Base-by-base conservation (phyloP, 1,140 invertebrate genomes). In the Cylas formicarius region DNA sequence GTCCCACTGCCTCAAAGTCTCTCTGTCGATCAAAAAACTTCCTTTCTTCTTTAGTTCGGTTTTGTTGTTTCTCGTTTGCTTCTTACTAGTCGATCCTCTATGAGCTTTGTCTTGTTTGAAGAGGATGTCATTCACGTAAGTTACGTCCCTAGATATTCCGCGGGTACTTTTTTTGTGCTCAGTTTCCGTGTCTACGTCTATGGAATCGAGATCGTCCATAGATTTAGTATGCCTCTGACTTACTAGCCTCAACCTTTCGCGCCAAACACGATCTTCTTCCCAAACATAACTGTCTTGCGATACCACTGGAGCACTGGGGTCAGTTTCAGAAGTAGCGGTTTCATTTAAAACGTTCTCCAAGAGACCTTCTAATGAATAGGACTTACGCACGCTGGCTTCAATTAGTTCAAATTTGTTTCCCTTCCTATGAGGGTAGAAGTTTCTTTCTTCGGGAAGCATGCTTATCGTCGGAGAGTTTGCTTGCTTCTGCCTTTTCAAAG, bases 1-100 rank as follows among this genome's bases (percentile, higher is more conserved):
- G 68, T 90, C 86, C 86, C 86, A 89, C 59, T 89, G 86, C 21
- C 86, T 73, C 50, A 89, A 72, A 51, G 84, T 87, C 68, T 89
- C 86, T 55, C 85, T 77, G 69, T 89, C 86, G 52, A 87, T 78
- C 62, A 85, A 83, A 71, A 78, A 77, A 36, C 50, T 61, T 18
- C 49, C 55, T 23, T 56, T 56, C 37, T 63, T 62, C 41, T 50
- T 56, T 16, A 54, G 53, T 23, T 58, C 58, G 17, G 39, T 56
- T 26, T 57, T 54, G 32, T 42, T 52, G 26, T 32, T 48, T 28
- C 52, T 55, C 18, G 43, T 33, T 19, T 46, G 45, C 45, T 51
- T 57, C 24, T 52, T 33, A 20, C 47, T 55, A 17, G 56, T 53
- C 18, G 53, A 57, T 39, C 53, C 63, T 42, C 55, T 48, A 34